These are phyloP conservation scores for Leptopilina clavipes DNA, from an alignment of 1,140 invertebrate genomes.

Conservation along the genomic window DNA sequence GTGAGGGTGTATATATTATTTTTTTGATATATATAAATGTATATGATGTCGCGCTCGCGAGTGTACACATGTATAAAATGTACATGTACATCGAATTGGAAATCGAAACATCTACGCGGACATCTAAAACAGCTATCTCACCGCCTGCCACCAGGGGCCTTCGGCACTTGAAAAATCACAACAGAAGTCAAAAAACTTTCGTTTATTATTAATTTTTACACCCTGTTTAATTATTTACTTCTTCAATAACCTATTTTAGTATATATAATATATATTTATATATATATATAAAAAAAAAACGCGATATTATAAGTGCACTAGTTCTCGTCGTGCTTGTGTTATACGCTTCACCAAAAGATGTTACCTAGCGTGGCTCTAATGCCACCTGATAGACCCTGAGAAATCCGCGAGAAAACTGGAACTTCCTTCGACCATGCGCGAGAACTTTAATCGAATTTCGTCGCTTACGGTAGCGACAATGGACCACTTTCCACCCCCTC, in stretches of 20 bases:
- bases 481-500: slow-evolving; percentile 41
- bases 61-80: slow-evolving; percentile 36
- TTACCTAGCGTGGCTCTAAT: slow-evolving; percentile 61
- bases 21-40: not conserved
- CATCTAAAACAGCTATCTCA: slow-evolving; percentile 68
- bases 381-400: slow-evolving; percentile 70
- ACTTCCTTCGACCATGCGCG: slow-evolving; percentile 71
- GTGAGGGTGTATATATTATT: not conserved
- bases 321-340: slow-evolving; percentile 45
- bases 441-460: slow-evolving; percentile 73
- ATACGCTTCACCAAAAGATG: slow-evolving; percentile 50
- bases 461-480: slow-evolving; percentile 55
- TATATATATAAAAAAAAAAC: slow-evolving; percentile 46
- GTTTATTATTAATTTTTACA: not conserved
- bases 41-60: slow-evolving; percentile 32
- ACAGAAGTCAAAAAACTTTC: slow-evolving; percentile 25
- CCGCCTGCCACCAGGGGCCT: slow-evolving; percentile 53
- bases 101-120: slow-evolving; percentile 57
- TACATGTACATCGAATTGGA: slow-evolving; percentile 46
- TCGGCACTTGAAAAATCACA: slow-evolving; percentile 59
- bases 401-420: slow-evolving; percentile 68
- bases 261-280: no score
- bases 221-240: slow-evolving; percentile 19
- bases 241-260: slow-evolving; percentile 63
- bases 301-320: slow-evolving; percentile 39